Conservation (phyloP, 2,113 vertebrate genomes). For the Spizaetus ornatus region DNA sequence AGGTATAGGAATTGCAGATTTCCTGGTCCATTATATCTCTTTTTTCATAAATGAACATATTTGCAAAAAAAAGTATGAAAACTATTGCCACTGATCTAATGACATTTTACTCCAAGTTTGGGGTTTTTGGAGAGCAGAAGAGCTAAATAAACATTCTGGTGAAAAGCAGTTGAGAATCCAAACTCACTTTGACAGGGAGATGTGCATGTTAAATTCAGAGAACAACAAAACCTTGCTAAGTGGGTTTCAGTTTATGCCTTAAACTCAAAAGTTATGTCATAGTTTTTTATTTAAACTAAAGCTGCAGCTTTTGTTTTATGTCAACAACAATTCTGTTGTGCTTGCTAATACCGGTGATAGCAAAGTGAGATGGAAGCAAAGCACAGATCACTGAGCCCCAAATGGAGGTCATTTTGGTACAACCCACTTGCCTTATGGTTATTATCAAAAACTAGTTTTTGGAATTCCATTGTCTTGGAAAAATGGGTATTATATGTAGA, state of each 20-base stretch:
- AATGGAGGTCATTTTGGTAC: constrained; percentile 45
- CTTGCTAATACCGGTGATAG: constrained; percentile 49
- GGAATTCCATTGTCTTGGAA: not conserved
- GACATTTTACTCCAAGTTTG: not conserved
- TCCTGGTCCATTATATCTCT: not conserved
- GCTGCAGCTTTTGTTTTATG: constrained; percentile 57
- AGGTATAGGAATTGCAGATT: not conserved
- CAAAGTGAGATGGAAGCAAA: not conserved
- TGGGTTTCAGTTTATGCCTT: constrained; percentile 40
- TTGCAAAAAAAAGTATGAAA: not conserved
- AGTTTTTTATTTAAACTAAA: constrained; percentile 60
- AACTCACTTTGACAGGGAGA: not conserved
- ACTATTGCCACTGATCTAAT: not conserved
- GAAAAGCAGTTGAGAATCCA: not conserved
- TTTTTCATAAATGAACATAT: not conserved
- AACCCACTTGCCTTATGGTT: not conserved
- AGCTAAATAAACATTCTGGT: not conserved
- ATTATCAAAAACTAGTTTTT: not conserved
- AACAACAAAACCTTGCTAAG: not conserved
- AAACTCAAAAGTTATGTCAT: constrained; percentile 55
- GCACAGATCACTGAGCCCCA: constrained; percentile 30
- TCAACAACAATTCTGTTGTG: constrained; percentile 68
- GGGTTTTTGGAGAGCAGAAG: not conserved
- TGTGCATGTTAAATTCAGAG: not conserved
- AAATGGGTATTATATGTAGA: not conserved